phyloP scores from a whole-genome alignment of 2,113 vertebrate genomes.

The Polypterus senegalus region DNA sequence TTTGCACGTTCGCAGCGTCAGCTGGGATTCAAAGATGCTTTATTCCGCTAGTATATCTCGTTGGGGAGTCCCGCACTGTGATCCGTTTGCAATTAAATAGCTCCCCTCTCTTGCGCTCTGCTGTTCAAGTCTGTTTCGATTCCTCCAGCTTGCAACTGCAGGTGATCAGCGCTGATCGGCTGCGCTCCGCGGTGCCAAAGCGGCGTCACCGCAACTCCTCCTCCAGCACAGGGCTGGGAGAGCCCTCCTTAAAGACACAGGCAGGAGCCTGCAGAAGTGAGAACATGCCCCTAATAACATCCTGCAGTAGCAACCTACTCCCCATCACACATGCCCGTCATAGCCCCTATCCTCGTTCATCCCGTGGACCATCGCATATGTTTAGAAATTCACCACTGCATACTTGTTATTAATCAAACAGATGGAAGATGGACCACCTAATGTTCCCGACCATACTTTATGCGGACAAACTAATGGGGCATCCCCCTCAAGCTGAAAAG shows the following conservation, averaged over 20 bases:
- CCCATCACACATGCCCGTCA: no score
- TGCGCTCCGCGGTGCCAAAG: constrained; percentile 45
- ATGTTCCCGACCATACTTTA: no score
- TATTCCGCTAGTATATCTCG: constrained; percentile 36
- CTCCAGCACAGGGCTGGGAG: constrained; percentile 37
- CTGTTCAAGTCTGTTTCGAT: constrained; percentile 27
- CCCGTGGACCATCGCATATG: no score
- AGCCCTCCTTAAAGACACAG: constrained; percentile 50
- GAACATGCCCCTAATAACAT: no score
- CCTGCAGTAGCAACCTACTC: no score
- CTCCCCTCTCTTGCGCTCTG: constrained; percentile 12
- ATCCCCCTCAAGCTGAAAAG: no score
- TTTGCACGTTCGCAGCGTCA: constrained; percentile 32
- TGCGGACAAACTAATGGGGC: no score
- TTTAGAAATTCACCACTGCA: no score
- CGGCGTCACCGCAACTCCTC: constrained; percentile 52
- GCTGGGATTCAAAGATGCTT: constrained; percentile 20
- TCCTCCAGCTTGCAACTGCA: constrained; percentile 45
- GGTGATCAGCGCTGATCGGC: constrained; percentile 41
- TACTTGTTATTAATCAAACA: no score
- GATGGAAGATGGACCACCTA: no score
- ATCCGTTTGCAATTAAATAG: constrained; percentile 28
- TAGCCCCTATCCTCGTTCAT: no score
- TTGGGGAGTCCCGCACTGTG: constrained; percentile 23
- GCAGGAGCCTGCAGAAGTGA: background rate